These are phyloP conservation scores for Drosophila fulvimacula DNA, from an alignment of 2,888 invertebrate species.

Conservation along the genomic window DNA sequence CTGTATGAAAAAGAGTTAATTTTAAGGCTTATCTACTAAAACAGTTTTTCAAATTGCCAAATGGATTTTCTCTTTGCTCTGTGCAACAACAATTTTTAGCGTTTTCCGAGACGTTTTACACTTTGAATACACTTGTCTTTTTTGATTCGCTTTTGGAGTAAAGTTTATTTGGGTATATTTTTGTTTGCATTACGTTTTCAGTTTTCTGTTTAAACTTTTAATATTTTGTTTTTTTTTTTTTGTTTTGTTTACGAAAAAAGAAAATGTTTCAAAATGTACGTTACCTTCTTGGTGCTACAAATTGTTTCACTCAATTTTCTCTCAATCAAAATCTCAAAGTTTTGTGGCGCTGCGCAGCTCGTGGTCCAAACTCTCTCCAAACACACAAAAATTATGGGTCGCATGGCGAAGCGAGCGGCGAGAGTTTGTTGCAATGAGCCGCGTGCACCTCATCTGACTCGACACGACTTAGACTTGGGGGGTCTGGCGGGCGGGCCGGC, in stretches of 20 bases:
- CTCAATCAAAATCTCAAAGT: constrained; percentile 80
- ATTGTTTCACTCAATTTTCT: constrained; percentile 80
- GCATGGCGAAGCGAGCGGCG: constrained; percentile 74
- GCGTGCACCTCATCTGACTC: constrained; percentile 74
- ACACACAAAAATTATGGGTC: constrained; percentile 44
- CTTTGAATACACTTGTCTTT: constrained; percentile 80
- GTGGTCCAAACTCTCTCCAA: constrained; percentile 76
- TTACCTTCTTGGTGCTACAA: constrained; percentile 80
- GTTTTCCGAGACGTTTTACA: constrained; percentile 77
- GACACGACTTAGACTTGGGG: constrained; percentile 51
- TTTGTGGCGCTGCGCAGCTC: constrained; percentile 73
- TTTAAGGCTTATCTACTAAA: constrained; percentile 33
- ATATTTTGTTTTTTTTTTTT: constrained; percentile 24
- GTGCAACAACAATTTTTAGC: constrained; percentile 77
- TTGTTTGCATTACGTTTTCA: constrained; percentile 21
- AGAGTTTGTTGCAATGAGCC: constrained; percentile 77
- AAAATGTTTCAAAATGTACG: constrained; percentile 80
- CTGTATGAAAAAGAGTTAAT: background rate
- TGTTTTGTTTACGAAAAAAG: constrained; percentile 67
- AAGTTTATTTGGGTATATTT: constrained; percentile 41
- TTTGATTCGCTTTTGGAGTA: constrained; percentile 47
- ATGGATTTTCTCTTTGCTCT: constrained; percentile 58
- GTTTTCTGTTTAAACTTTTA: background rate
- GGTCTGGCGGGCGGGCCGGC: constrained; percentile 19
- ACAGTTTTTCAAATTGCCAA: constrained; percentile 76